These are phyloP conservation scores for Catamblyrhynchus diadema DNA, from an alignment of 2,797 vertebrate genomes.

Conservation along the genomic window DNA sequence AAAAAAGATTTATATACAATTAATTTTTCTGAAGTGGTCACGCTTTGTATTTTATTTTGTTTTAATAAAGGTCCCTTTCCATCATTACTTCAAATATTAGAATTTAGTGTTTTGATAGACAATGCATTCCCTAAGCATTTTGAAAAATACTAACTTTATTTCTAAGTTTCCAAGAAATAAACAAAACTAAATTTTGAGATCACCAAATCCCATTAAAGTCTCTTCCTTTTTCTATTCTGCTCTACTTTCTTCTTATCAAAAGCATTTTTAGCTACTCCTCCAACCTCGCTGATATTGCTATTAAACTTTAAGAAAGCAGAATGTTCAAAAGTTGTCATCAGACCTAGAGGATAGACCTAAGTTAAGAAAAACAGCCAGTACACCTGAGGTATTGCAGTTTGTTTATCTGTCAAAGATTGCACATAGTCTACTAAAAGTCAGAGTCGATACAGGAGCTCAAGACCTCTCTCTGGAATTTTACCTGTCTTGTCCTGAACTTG, in stretches of 20 bases:
- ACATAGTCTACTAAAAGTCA: not conserved
- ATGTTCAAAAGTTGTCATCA: not conserved
- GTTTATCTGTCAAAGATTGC: conserved; percentile 14
- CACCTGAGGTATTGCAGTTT: not conserved
- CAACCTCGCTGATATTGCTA: not conserved
- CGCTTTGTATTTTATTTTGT: not conserved
- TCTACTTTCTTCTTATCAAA: not conserved
- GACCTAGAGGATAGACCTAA: not conserved
- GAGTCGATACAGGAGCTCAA: not conserved
- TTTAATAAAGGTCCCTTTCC: not conserved
- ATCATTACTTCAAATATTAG: not conserved
- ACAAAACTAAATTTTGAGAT: not conserved
- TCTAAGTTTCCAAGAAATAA: not conserved
- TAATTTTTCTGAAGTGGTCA: not conserved
- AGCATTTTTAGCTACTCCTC: not conserved
- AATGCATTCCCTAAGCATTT: not conserved
- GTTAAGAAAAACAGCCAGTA: not conserved
- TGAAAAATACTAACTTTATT: not conserved
- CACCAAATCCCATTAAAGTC: not conserved
- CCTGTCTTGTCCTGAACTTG: not conserved
- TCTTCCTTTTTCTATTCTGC: not conserved
- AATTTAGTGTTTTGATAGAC: not conserved
- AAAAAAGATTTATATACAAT: not conserved
- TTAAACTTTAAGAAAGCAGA: not conserved
- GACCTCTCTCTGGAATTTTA: conserved; percentile 8